These are phyloP conservation scores for Liolophura sinensis DNA, from an alignment of 1,140 invertebrate species.

Conservation along the genomic window DNA sequence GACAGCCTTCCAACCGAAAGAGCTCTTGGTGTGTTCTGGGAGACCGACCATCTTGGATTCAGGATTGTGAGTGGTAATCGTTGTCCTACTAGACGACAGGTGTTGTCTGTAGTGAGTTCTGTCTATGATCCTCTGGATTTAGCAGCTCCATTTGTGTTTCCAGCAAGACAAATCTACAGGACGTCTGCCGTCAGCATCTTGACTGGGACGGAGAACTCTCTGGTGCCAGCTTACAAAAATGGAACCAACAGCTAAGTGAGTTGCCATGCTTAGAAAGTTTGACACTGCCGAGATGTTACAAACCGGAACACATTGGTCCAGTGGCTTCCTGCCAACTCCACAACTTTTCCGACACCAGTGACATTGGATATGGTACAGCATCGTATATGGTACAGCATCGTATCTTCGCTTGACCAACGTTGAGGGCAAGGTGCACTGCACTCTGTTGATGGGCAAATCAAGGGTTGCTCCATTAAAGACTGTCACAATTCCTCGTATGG, in stretches of 20 bases:
- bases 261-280: conserved; percentile 6
- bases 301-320: conserved; percentile 7
- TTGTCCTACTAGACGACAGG: conserved; percentile 16
- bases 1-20: conserved; percentile 6
- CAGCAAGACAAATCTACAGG: conserved; percentile 16
- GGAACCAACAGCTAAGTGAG: conserved; percentile 15
- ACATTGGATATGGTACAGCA: no score
- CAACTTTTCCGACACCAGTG: not conserved
- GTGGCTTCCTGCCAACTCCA: conserved; percentile 6
- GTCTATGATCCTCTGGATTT: conserved; percentile 23
- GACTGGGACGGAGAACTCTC: conserved; percentile 19
- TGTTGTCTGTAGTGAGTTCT: conserved; percentile 17
- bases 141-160: conserved; percentile 15
- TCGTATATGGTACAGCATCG: no score
- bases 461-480: no score
- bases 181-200: conserved; percentile 11
- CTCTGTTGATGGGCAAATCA: no score
- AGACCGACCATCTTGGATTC: conserved; percentile 14
- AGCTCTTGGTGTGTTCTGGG: conserved; percentile 14
- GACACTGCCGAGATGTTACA: conserved; percentile 10
- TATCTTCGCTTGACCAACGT: no score
- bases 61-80: no score
- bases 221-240: conserved; percentile 4
- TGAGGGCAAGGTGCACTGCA: no score
- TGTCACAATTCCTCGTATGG: conserved; percentile 59